phyloP scores from a whole-genome alignment of 2,797 vertebrate genomes.

The Chanos chanos region DNA sequence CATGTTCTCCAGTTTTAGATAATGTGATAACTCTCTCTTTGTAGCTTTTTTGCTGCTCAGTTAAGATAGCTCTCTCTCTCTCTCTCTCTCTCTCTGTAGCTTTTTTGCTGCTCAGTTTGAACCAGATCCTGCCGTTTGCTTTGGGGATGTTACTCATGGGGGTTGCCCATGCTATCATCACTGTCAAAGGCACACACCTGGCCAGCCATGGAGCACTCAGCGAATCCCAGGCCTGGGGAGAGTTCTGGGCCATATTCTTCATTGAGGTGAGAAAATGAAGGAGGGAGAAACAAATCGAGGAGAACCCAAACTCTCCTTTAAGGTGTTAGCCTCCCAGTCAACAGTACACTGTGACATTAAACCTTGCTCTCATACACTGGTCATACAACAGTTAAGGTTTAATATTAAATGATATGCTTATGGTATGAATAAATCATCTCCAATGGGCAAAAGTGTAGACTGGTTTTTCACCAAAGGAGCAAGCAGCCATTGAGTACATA shows the following conservation, averaged over 20 bases:
- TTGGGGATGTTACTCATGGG: constrained; percentile 77
- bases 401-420: too few species aligned
- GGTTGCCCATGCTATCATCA: constrained; percentile 76
- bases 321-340: too few species aligned
- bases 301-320: too few species aligned
- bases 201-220: constrained; percentile 84
- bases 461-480: too few species aligned
- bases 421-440: too few species aligned
- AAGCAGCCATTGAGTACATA: too few species aligned
- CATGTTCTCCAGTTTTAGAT: too few species aligned
- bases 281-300: too few species aligned
- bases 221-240: constrained; percentile 76
- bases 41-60: background rate
- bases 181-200: constrained; percentile 87
- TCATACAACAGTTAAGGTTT: too few species aligned
- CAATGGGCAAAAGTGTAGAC: too few species aligned
- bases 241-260: constrained; percentile 88
- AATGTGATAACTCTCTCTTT: background rate
- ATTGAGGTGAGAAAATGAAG: constrained; percentile 80
- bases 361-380: too few species aligned
- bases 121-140: constrained; percentile 63
- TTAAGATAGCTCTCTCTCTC: background rate
- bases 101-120: constrained; percentile 80
- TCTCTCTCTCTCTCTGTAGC: constrained; percentile 58
- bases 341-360: too few species aligned